Evolutionary conservation across 2,888 invertebrate species (phyloP).

Genomic region (Harpalus rubripes): DNA sequence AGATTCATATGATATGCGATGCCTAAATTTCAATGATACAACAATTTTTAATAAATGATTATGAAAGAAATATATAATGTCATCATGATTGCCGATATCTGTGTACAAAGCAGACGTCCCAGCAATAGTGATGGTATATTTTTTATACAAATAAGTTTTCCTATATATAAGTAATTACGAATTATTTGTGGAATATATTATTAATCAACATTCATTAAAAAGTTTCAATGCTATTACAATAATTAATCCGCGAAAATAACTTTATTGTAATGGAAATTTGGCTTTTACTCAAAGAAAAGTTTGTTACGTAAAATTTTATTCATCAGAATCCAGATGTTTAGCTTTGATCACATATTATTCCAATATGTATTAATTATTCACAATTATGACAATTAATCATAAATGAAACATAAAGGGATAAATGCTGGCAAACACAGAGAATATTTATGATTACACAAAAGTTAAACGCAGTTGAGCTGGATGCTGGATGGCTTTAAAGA

Average conservation of each 20-base stretch:
- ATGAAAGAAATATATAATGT: background rate
- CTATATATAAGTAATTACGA: too few relatives aligned
- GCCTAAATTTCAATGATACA: background rate
- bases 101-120: too few relatives aligned
- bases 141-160: too few relatives aligned
- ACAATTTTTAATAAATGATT: background rate
- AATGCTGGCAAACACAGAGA: background rate
- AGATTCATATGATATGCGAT: too few relatives aligned
- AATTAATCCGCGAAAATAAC: background rate
- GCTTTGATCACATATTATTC: slow-evolving; percentile 39
- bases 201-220: background rate
- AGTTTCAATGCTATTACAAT: background rate
- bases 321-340: slow-evolving; percentile 1
- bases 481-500: background rate
- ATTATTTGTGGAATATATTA: too few relatives aligned
- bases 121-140: too few relatives aligned
- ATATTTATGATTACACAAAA: slow-evolving; percentile 36
- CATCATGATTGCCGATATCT: too few relatives aligned
- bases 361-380: slow-evolving; percentile 31
- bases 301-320: background rate
- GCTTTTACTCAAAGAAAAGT: slow-evolving; percentile 2
- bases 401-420: slow-evolving; percentile 39
- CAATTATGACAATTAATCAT: slow-evolving; percentile 38
- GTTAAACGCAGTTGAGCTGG: background rate
- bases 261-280: background rate